These are phyloP conservation scores for Campoplex capitator DNA, from an alignment of 2,888 invertebrate species.

Conservation along the genomic window DNA sequence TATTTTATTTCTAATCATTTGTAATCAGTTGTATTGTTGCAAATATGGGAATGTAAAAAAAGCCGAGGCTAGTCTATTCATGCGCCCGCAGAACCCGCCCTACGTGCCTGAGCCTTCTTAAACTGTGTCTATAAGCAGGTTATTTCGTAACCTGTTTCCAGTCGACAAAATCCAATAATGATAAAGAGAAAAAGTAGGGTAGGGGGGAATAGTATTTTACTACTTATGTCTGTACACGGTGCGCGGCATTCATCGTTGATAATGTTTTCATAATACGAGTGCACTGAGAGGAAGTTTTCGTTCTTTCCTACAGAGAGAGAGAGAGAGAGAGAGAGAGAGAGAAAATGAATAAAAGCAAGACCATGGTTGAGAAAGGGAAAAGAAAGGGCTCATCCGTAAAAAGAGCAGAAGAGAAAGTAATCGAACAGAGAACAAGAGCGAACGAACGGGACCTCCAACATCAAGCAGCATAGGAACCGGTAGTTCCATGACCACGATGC, in stretches of 20 bases:
- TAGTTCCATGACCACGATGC: conserved; percentile 28
- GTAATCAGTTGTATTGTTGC: no score
- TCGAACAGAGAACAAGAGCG: conserved; percentile 44
- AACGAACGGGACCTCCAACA: conserved; percentile 67
- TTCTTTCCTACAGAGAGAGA: neutral
- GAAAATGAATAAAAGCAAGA: neutral
- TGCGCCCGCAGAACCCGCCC: no score
- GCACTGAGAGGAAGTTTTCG: neutral
- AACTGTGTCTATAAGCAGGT: no score
- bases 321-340: neutral
- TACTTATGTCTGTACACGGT: neutral
- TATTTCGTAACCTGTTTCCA: no score
- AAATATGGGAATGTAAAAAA: no score
- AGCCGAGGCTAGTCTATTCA: no score
- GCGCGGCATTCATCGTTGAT: neutral
- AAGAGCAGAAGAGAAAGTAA: conserved; percentile 48
- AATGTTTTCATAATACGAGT: neutral
- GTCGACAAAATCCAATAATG: no score
- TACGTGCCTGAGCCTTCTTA: no score
- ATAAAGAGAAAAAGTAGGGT: neutral
- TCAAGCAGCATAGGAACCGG: conserved; percentile 58
- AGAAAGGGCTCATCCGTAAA: conserved; percentile 52
- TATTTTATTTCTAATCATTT: no score
- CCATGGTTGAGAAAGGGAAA: conserved; percentile 32
- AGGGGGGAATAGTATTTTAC: neutral